phyloP scores from a whole-genome alignment of 1,140 invertebrate genomes.

The Brachionus sp. region DNA sequence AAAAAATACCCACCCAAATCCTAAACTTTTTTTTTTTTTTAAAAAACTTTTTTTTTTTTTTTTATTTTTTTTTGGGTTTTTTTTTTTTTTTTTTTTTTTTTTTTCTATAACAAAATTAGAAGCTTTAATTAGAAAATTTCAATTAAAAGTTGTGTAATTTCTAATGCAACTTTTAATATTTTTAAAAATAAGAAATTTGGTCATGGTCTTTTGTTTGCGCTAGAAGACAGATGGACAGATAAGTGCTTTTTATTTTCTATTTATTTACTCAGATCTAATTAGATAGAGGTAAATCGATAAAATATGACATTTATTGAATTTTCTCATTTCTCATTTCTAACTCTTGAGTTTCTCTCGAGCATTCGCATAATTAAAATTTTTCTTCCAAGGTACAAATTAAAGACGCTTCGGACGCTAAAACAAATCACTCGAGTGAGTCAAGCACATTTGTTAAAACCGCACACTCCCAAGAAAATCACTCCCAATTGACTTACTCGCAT shows the following conservation, averaged over 20 bases:
- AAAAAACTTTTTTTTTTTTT: background rate
- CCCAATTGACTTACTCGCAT: background rate
- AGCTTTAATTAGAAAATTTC: background rate
- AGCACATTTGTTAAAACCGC: background rate
- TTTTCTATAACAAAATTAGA: background rate
- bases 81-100: no score
- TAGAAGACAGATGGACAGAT: background rate
- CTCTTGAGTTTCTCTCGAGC: background rate
- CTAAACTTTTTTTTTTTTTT: background rate
- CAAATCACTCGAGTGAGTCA: background rate
- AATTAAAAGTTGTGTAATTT: background rate
- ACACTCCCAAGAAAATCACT: background rate
- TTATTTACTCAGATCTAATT: background rate
- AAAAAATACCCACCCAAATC: background rate
- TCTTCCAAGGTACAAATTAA: background rate
- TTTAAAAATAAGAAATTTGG: background rate
- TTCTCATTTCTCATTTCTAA: background rate
- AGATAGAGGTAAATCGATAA: slow-evolving; percentile 38
- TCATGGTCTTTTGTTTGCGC: background rate
- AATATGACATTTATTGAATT: slow-evolving; percentile 22
- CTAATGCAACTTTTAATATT: background rate
- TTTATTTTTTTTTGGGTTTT: background rate
- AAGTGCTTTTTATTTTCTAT: background rate
- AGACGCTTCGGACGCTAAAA: background rate
- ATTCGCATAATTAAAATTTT: slow-evolving; percentile 12